These are phyloP conservation scores for Drosophila putrida DNA, from an alignment of 2,888 invertebrate genomes.

Conservation along the genomic window DNA sequence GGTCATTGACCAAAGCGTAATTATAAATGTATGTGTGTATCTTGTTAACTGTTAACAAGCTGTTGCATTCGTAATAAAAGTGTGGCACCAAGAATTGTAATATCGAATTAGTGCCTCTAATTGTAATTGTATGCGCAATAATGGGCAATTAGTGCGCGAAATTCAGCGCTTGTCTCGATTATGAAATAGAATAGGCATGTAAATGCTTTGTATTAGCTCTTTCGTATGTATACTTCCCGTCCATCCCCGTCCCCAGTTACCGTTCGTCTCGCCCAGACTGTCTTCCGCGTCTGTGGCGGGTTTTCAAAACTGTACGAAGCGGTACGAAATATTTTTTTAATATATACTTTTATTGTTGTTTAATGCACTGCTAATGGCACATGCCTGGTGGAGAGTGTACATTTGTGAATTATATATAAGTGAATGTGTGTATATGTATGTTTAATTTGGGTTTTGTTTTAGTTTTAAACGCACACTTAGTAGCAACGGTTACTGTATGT, in stretches of 20 bases:
- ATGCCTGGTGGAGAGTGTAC: constrained; percentile 28
- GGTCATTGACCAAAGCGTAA: constrained; percentile 66
- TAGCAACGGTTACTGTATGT: constrained; percentile 64
- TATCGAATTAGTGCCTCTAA: constrained; percentile 44
- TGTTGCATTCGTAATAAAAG: constrained; percentile 8
- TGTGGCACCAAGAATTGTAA: constrained; percentile 56
- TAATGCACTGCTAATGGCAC: constrained; percentile 56
- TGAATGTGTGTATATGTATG: constrained; percentile 24
- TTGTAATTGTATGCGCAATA: constrained; percentile 49
- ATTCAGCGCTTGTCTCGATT: constrained; percentile 51
- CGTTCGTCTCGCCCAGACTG: constrained; percentile 25
- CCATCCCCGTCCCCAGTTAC: not conserved
- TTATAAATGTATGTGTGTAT: not conserved
- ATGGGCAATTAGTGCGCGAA: constrained; percentile 73
- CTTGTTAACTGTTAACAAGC: constrained; percentile 26
- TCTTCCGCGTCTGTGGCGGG: constrained; percentile 68
- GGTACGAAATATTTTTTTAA: constrained; percentile 31
- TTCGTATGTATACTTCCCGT: constrained; percentile 18
- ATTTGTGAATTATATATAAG: constrained; percentile 32
- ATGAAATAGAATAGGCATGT: constrained; percentile 79
- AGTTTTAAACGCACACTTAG: constrained; percentile 83
- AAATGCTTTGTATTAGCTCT: constrained; percentile 46
- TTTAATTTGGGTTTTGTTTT: constrained; percentile 77
- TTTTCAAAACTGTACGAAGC: constrained; percentile 56
- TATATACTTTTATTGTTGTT: constrained; percentile 49